phyloP scores from a whole-genome alignment of 2,888 invertebrate species.

The Plebejus melissa region DNA sequence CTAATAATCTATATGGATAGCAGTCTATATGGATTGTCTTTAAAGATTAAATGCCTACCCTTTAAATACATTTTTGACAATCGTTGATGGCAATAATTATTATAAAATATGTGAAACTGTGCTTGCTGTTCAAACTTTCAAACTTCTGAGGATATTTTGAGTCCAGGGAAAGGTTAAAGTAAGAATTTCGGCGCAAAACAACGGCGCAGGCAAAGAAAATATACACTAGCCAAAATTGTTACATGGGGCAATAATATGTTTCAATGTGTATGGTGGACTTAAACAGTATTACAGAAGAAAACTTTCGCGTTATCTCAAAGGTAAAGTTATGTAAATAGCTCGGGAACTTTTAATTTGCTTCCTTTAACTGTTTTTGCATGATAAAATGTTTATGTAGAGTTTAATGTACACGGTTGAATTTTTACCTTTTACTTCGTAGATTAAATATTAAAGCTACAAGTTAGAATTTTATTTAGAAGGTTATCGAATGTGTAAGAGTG shows the following conservation, averaged over 20 bases:
- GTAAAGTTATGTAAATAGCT: not conserved
- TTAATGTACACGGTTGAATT: not conserved
- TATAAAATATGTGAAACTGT: too few species aligned
- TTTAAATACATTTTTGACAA: too few species aligned
- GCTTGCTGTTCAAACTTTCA: too few species aligned
- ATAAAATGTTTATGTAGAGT: not conserved
- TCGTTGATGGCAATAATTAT: too few species aligned
- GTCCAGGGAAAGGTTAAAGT: too few species aligned
- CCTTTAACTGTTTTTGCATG: not conserved
- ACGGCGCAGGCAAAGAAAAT: too few species aligned
- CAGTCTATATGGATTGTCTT: too few species aligned
- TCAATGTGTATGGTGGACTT: not conserved
- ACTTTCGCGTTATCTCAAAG: not conserved
- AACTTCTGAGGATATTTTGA: too few species aligned
- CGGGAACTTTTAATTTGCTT: not conserved
- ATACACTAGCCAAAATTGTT: too few species aligned
- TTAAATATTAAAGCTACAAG: not conserved
- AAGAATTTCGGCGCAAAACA: too few species aligned
- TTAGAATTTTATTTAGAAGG: conserved; percentile 4
- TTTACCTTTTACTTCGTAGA: conserved; percentile 7
- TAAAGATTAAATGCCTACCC: too few species aligned
- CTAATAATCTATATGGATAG: too few species aligned
- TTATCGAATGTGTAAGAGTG: conserved; percentile 32
- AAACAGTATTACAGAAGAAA: not conserved
- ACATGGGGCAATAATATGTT: not conserved